Base-by-base conservation (phyloP, 2,888 invertebrate species). In the Aspidapion aeneum region DNA sequence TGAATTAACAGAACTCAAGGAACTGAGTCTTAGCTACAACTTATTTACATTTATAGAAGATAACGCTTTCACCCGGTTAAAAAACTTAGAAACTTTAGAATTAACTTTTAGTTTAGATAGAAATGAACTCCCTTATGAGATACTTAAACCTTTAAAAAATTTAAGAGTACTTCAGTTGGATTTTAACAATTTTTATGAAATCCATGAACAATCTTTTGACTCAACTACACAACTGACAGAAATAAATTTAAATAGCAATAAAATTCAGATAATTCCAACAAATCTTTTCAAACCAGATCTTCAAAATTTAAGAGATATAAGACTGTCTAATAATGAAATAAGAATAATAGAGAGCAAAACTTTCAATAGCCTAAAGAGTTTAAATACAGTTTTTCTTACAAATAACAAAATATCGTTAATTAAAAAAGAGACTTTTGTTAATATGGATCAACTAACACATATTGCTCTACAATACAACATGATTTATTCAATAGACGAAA, bases 1-100 rank as follows among this genome's bases (percentile, higher is more conserved):
- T 65, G 88, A 88, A 52, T 84, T 90, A 57, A 87, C 87, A 68
- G 86, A 90, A 70, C 84, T 96, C 69, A 90, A 90, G 74, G 94
- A 96, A 80, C 86, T 97, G 68, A 93, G 93, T 80, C 82, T 97
- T 69, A 95, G 95, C 76, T 94, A 96, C 80, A 96, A 96, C 79
- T 90, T 91, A 74, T 85, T 97, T 68, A 87, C 89, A 72, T 89
- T 90, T 73, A 86, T 96, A 70, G 91, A 93, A 75, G 87, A 89
- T 21, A 87, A 90, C 74, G 89, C 93, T 18, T 93, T 96, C 76
- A 84, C 85, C 63, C 90, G 91, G 72, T 84, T 94, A 64, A 88
- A 90, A 48, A 85, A 86, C 58, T 81, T 95, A 60, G 91, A 92
- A 78, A 90, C 91, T 65, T 81, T 95, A 49, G 94, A 95, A 78